Percentiles rank a stretch among this genome's conserved stretches.
phyloP scores from a whole-genome alignment of 2,888 invertebrate species.

The Drosophila nigricruria region DNA sequence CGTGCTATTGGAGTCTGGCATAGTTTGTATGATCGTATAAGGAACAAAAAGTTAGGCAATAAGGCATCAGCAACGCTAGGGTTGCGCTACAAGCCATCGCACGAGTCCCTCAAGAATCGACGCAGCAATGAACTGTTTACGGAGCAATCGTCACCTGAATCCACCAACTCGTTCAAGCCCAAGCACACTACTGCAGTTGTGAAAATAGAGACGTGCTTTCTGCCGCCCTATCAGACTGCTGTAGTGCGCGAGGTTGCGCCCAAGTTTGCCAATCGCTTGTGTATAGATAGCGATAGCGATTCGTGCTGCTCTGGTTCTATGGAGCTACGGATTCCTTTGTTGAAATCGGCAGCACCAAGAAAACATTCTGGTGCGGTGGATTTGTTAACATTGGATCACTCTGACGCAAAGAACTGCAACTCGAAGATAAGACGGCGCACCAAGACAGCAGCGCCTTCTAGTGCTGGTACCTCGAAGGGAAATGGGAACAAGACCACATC shows the following conservation, averaged over 20 bases:
- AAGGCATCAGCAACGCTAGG: conserved; percentile 44
- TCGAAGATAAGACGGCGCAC: conserved; percentile 31
- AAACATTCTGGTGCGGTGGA: neutral
- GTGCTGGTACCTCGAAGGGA: neutral
- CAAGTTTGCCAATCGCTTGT: conserved; percentile 59
- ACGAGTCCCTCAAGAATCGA: conserved; percentile 59
- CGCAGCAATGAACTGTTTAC: conserved; percentile 36
- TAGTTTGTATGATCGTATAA: conserved; percentile 44
- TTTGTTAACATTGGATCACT: conserved; percentile 8
- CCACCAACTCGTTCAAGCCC: conserved; percentile 1
- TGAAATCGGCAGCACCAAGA: conserved; percentile 18
- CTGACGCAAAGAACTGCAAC: neutral
- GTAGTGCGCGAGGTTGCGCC: conserved; percentile 67
- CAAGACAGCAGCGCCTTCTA: conserved; percentile 18
- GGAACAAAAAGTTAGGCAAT: conserved; percentile 11
- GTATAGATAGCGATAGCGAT: conserved; percentile 53
- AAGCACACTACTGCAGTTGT: conserved; percentile 30
- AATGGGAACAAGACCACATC: conserved; percentile 7
- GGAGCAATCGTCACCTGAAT: neutral
- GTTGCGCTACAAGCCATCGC: conserved; percentile 68
- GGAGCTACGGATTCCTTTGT: conserved; percentile 42
- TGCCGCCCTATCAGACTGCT: conserved; percentile 70
- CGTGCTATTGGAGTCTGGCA: conserved; percentile 48
- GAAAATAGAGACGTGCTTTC: conserved; percentile 54
- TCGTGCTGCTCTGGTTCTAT: conserved; percentile 49